These are phyloP conservation scores for Eupithecia subfuscata DNA, from an alignment of 2,888 invertebrate genomes.

Conservation along the genomic window DNA sequence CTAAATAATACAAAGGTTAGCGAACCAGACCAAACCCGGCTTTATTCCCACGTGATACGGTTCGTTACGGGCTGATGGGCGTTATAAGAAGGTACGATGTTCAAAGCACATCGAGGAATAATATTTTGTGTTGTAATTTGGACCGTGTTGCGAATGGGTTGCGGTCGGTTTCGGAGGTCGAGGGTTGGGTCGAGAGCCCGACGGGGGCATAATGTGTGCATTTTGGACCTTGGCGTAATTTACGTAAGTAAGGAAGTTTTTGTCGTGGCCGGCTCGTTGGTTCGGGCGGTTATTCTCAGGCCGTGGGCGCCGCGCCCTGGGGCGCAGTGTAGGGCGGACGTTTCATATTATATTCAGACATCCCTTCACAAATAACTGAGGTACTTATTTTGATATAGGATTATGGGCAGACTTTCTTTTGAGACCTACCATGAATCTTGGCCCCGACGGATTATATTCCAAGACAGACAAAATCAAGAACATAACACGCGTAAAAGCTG, in stretches of 20 bases:
- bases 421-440: not conserved
- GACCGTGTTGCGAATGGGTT: not conserved
- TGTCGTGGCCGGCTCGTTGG: constrained; percentile 55
- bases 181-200: constrained; percentile 35
- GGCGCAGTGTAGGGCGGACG: not conserved
- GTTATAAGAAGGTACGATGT: constrained; percentile 23
- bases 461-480: not conserved
- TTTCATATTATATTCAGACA: not conserved
- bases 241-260: constrained; percentile 50
- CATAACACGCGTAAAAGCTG: not conserved
- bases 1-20: constrained; percentile 46
- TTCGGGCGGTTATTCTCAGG: constrained; percentile 37
- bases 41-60: constrained; percentile 8
- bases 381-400: not conserved
- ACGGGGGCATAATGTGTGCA: constrained; percentile 52
- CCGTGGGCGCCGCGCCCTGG: constrained; percentile 3
- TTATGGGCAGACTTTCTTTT: not conserved
- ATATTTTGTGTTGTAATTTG: constrained; percentile 10
- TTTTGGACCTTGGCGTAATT: constrained; percentile 50
- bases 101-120: constrained; percentile 25
- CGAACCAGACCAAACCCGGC: constrained; percentile 15
- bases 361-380: not conserved
- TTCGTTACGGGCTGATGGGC: constrained; percentile 13
- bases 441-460: not conserved
- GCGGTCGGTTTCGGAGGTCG: constrained; percentile 19